Evolutionary conservation across 2,797 vertebrate species (phyloP), one percentile per base, ranked within the genome.

Genomic region (Agapornis canus): DNA sequence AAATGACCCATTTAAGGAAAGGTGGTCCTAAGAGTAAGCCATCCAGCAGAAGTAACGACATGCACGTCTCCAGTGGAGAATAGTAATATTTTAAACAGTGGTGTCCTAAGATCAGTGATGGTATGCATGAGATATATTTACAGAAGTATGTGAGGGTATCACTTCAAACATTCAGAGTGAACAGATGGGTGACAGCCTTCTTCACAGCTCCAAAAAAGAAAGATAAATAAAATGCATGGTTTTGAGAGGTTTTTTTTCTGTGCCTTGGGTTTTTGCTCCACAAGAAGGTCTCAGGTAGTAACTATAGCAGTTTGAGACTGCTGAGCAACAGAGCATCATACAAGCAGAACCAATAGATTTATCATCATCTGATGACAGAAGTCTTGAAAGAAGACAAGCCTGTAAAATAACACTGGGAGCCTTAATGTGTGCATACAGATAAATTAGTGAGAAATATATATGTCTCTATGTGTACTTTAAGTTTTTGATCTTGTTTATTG

Each of bases 331-430:
- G 75, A 92, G 56, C 78, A 45, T 78, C 82, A 68, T 71, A 57
- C 26, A 85, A 9, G 31, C 56, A 96, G 48, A 87, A 82, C 56
- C 37, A 85, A 85, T 82, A 79, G 42, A 89, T 94, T 92, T 93
- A 49, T 93, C 61, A 71, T 22, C 86, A 69, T 88, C 57, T 88
- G 76, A 32, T 65, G 85, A 61, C 29, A 56, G 23, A 5, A 32
- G 47, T 63, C 39, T 43, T 56, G 32, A 85, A 91, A 70, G 43
- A 82, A 73, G 19, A 61, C 61, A 76, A 27, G 10, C 5, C 16
- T 78, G 14, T 59, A 32, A 77, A 82, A 57, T 37, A 82, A 15
- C 43, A 70, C 14, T 39, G 23, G 9, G 11, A 73, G 35, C 32
- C 4, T 64, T 82, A 59, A 54, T 11, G 6, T 25, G 19, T 26